phyloP scores from a whole-genome alignment of 2,113 vertebrate genomes.

The Notarius quadriscutis region DNA sequence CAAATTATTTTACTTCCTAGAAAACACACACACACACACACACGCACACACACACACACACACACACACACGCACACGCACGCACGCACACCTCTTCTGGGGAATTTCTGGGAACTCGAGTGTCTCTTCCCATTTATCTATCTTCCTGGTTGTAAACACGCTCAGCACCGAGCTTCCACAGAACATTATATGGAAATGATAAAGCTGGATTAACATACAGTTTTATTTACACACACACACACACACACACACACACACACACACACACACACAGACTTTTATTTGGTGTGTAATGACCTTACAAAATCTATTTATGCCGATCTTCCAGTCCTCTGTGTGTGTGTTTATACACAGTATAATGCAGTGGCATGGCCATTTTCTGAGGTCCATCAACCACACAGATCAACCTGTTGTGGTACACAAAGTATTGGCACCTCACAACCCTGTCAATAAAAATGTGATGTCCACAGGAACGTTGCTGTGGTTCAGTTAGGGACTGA shows the following conservation, averaged over 20 bases:
- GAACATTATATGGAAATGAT: neutral
- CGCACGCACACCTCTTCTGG: too few species aligned
- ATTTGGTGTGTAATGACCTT: neutral
- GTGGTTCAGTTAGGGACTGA: too few species aligned
- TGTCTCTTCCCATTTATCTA: neutral
- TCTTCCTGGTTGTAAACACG: neutral
- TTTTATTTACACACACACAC: neutral
- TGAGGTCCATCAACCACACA: neutral
- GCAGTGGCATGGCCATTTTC: neutral
- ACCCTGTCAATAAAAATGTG: neutral
- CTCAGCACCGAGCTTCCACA: neutral
- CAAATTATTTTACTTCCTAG: slow-evolving; percentile 54
- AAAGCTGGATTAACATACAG: neutral
- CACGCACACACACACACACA: too few species aligned
- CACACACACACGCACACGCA: too few species aligned
- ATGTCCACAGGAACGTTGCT: neutral
- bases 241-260: neutral
- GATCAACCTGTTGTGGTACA: neutral
- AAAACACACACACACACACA: neutral
- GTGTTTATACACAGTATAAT: neutral
- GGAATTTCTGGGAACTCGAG: neutral
- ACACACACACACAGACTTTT: neutral
- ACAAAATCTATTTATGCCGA: neutral
- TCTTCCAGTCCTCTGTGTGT: neutral
- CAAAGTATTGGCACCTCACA: neutral